These are phyloP conservation scores for Macrotrachela quadricornifera DNA, from an alignment of 1,140 invertebrate genomes.

Conservation along the genomic window DNA sequence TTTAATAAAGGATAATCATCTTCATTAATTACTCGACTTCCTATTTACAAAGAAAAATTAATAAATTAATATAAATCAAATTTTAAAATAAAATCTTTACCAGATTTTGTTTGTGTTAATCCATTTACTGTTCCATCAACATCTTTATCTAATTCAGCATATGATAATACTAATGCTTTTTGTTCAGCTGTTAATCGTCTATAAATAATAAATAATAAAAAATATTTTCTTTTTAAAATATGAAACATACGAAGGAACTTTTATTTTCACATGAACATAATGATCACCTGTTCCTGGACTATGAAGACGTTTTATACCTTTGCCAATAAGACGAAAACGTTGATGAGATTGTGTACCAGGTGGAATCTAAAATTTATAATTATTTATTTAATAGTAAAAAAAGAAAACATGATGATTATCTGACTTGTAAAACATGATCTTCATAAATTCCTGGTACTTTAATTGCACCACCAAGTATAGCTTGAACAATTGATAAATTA, in stretches of 20 bases:
- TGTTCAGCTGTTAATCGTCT: conserved; percentile 54
- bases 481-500: conserved; percentile 48
- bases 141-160: conserved; percentile 66
- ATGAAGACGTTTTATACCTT: conserved; percentile 77
- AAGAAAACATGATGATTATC: conserved; percentile 55
- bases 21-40: too few relatives aligned
- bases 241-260: conserved; percentile 32
- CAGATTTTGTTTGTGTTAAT: not conserved
- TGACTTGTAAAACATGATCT: conserved; percentile 69
- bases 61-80: too few relatives aligned
- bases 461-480: conserved; percentile 70
- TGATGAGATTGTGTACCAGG: conserved; percentile 76
- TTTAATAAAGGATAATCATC: too few relatives aligned
- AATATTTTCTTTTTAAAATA: not conserved
- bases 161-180: conserved; percentile 56
- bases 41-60: too few relatives aligned
- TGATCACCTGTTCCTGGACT: conserved; percentile 79
- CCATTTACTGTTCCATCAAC: conserved; percentile 43
- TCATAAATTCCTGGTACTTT: conserved; percentile 81
- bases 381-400: too few relatives aligned
- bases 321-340: conserved; percentile 54
- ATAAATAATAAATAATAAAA: conserved; percentile 31
- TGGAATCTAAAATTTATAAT: conserved; percentile 47
- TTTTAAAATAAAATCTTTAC: not conserved
- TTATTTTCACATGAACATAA: conserved; percentile 79